Base-by-base conservation (phyloP, 2,888 invertebrate species). In the Diloba caeruleocephala region DNA sequence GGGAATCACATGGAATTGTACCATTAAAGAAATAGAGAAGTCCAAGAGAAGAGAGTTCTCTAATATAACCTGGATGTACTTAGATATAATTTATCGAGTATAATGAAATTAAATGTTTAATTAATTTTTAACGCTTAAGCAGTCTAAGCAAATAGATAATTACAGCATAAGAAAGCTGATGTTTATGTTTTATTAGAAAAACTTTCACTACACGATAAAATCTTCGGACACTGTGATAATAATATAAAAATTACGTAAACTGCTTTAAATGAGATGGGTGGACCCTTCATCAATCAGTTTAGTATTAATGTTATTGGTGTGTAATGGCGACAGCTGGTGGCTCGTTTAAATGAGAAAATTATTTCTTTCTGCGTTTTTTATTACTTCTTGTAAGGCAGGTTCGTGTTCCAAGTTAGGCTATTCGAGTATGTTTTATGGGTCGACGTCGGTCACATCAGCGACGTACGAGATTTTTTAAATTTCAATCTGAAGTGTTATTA, bases 181-280 rank as follows among this genome's bases (percentile, higher is more conserved):
- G 21, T 21, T 8, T n/a, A 7, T n/a, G 34, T 55, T 59, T 44
- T 39, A 58, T 38, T 34, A 51, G 36, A 7, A 3, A 25, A 59
- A 68, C 67, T 67, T 68, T 67, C 67, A 44, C 64, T 19, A 36
- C 31, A 36, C 12, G 54, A 52, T 58, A 49, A 62, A 67, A 68
- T 33, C 10, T 39, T 19, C 17, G 41, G 42, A 53, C 55, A 44
- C 33, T 46, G 38, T 10, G 51, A 41, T 29, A 29, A 36, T 49
- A 21, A 44, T 43, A 21, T 26, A 28, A 38, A 39, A 49, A 49
- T 56, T 49, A 56, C 37, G 45, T 45, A 64, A 67, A 34, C 10
- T 41, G 14, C 21, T 33, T 45, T 59, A 57, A 14, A 46, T 39
- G 60, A 60, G 26, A 12, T 31, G 14, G 13, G 34, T 38, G 48